These are phyloP conservation scores for Oncorhynchus clarkii DNA, from an alignment of 2,113 vertebrate species.

Conservation along the genomic window DNA sequence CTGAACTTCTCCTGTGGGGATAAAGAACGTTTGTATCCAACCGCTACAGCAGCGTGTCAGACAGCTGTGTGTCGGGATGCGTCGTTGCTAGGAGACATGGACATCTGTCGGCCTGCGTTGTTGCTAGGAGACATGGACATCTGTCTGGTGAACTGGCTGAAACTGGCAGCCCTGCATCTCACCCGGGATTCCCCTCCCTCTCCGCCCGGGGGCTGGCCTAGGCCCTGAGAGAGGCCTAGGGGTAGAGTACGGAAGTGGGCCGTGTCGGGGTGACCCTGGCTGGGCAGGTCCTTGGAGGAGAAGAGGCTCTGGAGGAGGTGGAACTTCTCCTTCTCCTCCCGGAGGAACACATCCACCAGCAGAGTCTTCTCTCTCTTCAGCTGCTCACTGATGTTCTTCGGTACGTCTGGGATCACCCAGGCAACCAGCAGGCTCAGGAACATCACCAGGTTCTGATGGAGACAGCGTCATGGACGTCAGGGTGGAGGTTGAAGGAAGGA, in stretches of 20 bases:
- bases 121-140: slow-evolving; percentile 43
- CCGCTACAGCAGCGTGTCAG: slow-evolving; percentile 60
- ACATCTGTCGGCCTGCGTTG: slow-evolving; percentile 71
- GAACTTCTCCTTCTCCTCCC: slow-evolving; percentile 86
- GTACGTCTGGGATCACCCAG: slow-evolving; percentile 95
- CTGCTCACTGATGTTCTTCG: slow-evolving; percentile 92
- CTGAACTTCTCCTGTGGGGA: no score
- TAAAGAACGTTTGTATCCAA: background rate
- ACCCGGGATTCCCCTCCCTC: slow-evolving; percentile 27
- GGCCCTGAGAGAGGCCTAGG: slow-evolving; percentile 27
- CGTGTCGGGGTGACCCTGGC: slow-evolving; percentile 14
- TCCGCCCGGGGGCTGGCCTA: background rate
- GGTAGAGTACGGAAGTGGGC: slow-evolving; percentile 64
- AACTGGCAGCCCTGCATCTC: slow-evolving; percentile 77
- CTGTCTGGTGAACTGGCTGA: slow-evolving; percentile 73
- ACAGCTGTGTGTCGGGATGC: slow-evolving; percentile 84
- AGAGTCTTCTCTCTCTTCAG: slow-evolving; percentile 91
- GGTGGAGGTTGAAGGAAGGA: no score
- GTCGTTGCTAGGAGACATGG: slow-evolving; percentile 48
- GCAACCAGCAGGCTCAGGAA: slow-evolving; percentile 91
- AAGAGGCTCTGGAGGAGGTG: slow-evolving; percentile 77
- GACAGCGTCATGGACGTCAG: background rate
- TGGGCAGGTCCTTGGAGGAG: slow-evolving; percentile 56
- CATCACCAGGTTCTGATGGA: slow-evolving; percentile 90
- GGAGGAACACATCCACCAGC: slow-evolving; percentile 90